Percentiles rank a stretch among this genome's conserved stretches.
Conservation (phyloP, 1,140 invertebrate species). For the Bombus affinis region DNA sequence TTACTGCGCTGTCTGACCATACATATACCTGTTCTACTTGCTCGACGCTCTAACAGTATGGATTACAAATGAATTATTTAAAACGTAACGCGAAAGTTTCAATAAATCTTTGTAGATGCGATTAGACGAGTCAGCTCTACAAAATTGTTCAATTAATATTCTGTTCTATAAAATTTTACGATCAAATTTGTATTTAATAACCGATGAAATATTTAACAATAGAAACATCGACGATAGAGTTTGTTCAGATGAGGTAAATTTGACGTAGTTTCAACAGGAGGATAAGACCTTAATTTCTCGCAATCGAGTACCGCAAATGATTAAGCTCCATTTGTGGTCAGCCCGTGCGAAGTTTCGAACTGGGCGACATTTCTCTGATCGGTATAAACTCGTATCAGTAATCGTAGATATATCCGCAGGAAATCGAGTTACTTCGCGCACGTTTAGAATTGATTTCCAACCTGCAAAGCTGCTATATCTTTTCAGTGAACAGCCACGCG, state of each 20-base stretch:
- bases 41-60: too few relatives aligned
- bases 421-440: slow-evolving; percentile 74
- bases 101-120: neutral
- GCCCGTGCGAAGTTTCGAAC: slow-evolving; percentile 22
- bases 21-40: neutral
- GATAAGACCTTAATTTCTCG: neutral
- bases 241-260: neutral
- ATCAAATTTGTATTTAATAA: neutral
- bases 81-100: neutral
- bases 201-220: neutral
- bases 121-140: neutral
- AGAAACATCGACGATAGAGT: neutral
- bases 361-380: slow-evolving; percentile 13
- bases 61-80: neutral
- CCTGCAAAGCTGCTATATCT: slow-evolving; percentile 61
- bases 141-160: neutral
- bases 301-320: slow-evolving; percentile 3
- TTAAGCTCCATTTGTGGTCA: slow-evolving; percentile 26
- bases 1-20: neutral
- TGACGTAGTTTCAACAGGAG: neutral
- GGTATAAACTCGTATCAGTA: slow-evolving; percentile 33
- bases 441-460: slow-evolving; percentile 76
- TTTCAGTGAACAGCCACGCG: slow-evolving; percentile 66
- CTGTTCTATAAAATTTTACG: neutral
- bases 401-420: slow-evolving; percentile 50